Percentiles rank a stretch among this genome's conserved stretches.
These are phyloP conservation scores for Lepidotrigona ventralis DNA, from an alignment of 1,140 invertebrate genomes.

Conservation along the genomic window DNA sequence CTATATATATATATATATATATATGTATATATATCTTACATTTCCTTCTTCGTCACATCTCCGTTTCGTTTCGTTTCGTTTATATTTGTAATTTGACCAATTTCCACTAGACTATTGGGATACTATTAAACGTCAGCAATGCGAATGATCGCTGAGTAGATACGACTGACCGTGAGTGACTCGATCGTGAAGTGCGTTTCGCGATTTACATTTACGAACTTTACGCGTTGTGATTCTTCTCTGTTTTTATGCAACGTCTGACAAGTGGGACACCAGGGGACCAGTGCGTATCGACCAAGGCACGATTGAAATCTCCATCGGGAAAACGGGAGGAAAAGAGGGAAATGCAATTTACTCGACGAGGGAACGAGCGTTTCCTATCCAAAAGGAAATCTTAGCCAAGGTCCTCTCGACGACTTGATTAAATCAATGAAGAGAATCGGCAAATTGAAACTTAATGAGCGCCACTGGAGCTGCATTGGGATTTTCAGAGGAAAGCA, in stretches of 20 bases:
- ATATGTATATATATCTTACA: no score
- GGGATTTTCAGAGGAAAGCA: background rate
- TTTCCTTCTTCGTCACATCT: no score
- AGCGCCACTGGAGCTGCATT: background rate
- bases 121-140: background rate
- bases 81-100: background rate
- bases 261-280: slow-evolving; percentile 4
- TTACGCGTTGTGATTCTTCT: slow-evolving; percentile 1
- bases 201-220: slow-evolving; percentile 12
- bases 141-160: background rate
- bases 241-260: slow-evolving; percentile 30
- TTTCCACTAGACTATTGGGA: background rate
- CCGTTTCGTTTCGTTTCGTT: no score
- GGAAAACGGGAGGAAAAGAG: background rate
- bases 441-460: background rate
- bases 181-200: background rate
- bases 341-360: slow-evolving; percentile 12
- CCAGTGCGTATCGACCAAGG: slow-evolving; percentile 8
- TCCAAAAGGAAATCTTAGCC: slow-evolving; percentile 8
- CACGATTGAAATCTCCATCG: slow-evolving; percentile 19
- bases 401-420: background rate
- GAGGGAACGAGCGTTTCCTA: background rate
- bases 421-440: background rate
- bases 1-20: no score
- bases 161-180: background rate